phyloP scores from a whole-genome alignment of 2,888 invertebrate genomes.

The Cylloceria caligata region DNA sequence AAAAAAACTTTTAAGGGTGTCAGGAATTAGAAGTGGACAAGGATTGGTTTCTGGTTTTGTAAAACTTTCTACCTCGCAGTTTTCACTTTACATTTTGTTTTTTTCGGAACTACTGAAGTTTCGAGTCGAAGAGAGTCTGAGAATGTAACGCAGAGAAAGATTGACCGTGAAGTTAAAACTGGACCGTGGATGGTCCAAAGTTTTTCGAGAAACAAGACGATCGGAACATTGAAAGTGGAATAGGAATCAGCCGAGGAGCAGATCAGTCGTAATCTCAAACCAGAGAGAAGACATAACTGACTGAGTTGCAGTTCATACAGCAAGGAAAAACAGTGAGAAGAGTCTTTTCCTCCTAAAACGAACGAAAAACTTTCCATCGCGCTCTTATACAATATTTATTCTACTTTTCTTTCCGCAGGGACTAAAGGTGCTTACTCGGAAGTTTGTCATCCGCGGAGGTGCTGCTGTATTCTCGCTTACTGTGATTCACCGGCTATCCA shows the following conservation, averaged over 20 bases:
- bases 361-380: constrained; percentile 31
- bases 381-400: constrained; percentile 53
- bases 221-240: neutral
- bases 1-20: neutral
- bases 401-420: constrained; percentile 29
- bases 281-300: too few species aligned
- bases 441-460: constrained; percentile 23
- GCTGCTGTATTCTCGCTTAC: neutral
- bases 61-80: neutral
- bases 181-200: neutral
- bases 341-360: neutral
- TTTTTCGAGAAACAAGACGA: neutral
- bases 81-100: neutral
- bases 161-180: neutral
- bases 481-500: constrained; percentile 41
- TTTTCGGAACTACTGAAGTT: neutral
- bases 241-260: neutral
- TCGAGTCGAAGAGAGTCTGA: neutral
- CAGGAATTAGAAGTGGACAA: neutral
- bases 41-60: neutral
- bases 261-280: neutral
- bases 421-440: constrained; percentile 22
- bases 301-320: neutral
- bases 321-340: neutral
- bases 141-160: neutral